Evolutionary conservation across 2,113 vertebrate genomes (phyloP), one percentile per base, ranked within the genome.

Genomic region (Circaetus cinerascens): DNA sequence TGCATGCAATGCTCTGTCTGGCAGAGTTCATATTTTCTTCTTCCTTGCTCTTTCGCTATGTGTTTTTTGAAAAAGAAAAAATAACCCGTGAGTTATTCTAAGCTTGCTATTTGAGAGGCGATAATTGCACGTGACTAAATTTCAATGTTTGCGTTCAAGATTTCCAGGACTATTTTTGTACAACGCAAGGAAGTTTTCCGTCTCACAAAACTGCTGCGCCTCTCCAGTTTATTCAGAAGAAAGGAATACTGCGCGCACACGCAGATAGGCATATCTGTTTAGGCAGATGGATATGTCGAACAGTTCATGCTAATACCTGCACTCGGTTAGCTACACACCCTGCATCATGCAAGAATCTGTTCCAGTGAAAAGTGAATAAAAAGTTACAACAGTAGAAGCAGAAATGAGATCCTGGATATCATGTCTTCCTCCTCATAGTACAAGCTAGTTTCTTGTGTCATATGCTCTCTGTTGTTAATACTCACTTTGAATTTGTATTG

Each of bases 261-360:
- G 9, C 4, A 38, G 11, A 29, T 1, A 59, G 27, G 23, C 3
- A 0, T 0, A 14, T 10, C 38, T 29, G 1, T 3, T 8, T 1
- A 7, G 15, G 22, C 32, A 69, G 22, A 34, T n/a, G 45, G 11
- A 27, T 26, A 2, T 10, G 15, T 4, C 20, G 50, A 45, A 56
- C 6, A 17, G 3, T 29, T 69, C 60, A 16, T 40, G 34, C 6
- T 62, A 40, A 48, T 36, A n/a, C 10, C 63, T 90, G 25, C 13
- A 26, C 20, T 73, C 1, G 4, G 10, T 25, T 22, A 21, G 7
- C 26, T 71, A 7, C 32, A 32, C 11, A 40, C 5, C 11, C 53
- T 57, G 10, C 0, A 1, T 46, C 56, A 9, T 14, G 13, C 38
- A 77, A 26, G 23, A 23, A 60, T 40, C n/a, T 50, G 3, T 40